A percentile compares a stretch with the other conserved stretches of the same genome.
Evolutionary conservation across 2,888 invertebrate species (phyloP).

Genomic region (Rhopalosiphum nymphaeae): DNA sequence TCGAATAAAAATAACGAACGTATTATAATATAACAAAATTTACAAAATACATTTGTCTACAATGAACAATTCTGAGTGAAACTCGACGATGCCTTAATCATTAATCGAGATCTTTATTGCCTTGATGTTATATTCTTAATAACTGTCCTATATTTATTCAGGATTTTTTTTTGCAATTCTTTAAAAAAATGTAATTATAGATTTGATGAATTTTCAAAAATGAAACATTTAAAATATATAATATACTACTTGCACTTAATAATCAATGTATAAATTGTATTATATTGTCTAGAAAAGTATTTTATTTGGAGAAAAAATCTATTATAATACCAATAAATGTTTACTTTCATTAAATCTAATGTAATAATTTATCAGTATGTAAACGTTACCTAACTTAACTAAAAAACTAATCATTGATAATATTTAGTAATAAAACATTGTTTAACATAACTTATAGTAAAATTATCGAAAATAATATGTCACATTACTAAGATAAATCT

Average conservation of each 20-base stretch:
- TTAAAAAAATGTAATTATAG: background rate
- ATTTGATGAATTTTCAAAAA: background rate
- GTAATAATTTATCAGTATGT: background rate
- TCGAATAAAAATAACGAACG: background rate
- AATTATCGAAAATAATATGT: background rate
- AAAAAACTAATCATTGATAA: background rate
- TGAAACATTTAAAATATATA: too few relatives aligned
- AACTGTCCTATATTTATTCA: too few relatives aligned
- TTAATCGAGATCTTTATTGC: background rate
- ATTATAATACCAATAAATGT: background rate
- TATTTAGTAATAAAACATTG: background rate
- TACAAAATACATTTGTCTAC: background rate
- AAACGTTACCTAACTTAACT: background rate
- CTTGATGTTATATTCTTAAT: too few relatives aligned
- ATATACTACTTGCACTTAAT: too few relatives aligned
- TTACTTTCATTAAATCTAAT: background rate
- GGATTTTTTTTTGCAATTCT: too few relatives aligned
- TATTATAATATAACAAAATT: background rate
- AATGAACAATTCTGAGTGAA: background rate
- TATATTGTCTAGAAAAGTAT: background rate
- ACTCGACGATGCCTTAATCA: background rate
- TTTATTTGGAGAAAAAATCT: background rate
- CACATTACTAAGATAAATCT: background rate
- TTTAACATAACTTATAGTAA: background rate
- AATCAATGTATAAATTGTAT: background rate